Evolutionary conservation across 2,888 invertebrate species (phyloP).

Genomic region (Blera fallax): DNA sequence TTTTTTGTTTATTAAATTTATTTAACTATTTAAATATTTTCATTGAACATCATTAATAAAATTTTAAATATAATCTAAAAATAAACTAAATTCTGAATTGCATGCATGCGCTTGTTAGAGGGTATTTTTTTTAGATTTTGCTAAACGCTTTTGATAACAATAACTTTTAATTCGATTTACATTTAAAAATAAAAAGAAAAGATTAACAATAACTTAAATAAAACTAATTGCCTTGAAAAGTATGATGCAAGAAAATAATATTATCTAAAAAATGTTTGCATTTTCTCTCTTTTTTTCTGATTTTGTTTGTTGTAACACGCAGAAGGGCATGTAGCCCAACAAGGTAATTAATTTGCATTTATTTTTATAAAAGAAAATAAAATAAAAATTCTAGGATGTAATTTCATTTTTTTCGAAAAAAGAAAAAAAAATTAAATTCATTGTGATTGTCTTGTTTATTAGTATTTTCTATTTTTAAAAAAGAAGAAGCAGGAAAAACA

Average conservation of each 20-base stretch:
- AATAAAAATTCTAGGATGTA: neutral
- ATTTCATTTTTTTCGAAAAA: neutral
- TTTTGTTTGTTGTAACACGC: conserved; percentile 74
- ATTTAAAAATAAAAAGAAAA: neutral
- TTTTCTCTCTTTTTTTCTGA: conserved; percentile 73
- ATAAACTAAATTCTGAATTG: conserved; percentile 23
- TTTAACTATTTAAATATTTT: neutral
- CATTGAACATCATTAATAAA: conserved; percentile 16
- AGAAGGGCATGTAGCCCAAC: conserved; percentile 86
- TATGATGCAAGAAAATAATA: conserved; percentile 60
- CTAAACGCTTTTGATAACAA: neutral
- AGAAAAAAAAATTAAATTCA: neutral
- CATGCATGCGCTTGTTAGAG: conserved; percentile 31
- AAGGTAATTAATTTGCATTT: conserved; percentile 83
- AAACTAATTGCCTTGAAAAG: conserved; percentile 60
- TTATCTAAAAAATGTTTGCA: conserved; percentile 67
- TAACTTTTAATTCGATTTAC: neutral
- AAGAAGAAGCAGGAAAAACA: neutral
- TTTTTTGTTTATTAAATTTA: neutral
- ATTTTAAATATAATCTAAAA: neutral
- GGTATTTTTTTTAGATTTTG: conserved; percentile 5
- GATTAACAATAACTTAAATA: conserved; percentile 18
- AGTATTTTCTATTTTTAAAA: neutral
- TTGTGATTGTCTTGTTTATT: conserved; percentile 19
- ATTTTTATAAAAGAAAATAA: conserved; percentile 1